Evolutionary conservation across 30 jellyfish, hydroid and myxozoan genomes (phyloP).

Genomic region (Chrysaora quinquecirrha): DNA sequence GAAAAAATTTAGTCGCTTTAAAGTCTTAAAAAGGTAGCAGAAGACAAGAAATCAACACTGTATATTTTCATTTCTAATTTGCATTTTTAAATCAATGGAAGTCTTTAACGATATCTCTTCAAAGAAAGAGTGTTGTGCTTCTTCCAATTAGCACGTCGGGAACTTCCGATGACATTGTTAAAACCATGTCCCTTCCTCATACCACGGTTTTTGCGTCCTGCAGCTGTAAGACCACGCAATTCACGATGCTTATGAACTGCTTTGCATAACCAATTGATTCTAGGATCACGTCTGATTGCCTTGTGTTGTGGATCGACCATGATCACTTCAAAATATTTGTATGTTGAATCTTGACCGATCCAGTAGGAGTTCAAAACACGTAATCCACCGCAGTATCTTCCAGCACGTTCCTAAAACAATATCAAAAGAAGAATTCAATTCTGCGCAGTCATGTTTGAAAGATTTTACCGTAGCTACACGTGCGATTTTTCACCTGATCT

Average conservation of each 20-base stretch:
- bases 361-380: conserved; percentile 98
- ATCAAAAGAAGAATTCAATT: too few species aligned
- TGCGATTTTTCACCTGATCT: too few species aligned
- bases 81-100: background rate
- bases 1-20: too few species aligned
- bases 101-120: conserved; percentile 86
- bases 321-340: conserved; percentile 97
- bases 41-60: background rate
- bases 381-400: conserved; percentile 97
- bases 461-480: too few species aligned
- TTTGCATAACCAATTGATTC: conserved; percentile 98
- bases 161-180: conserved; percentile 95
- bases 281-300: conserved; percentile 98
- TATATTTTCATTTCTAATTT: background rate
- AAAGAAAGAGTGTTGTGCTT: conserved; percentile 88
- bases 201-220: conserved; percentile 99
- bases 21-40: too few species aligned
- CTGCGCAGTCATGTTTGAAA: too few species aligned
- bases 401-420: conserved; percentile 97
- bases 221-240: conserved; percentile 99
- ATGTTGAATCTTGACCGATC: conserved; percentile 99
- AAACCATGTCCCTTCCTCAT: conserved; percentile 99
- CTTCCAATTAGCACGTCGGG: conserved; percentile 99
- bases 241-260: conserved; percentile 99
- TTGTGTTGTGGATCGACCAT: conserved; percentile 99